Percentiles rank a stretch among this genome's conserved stretches.
These are phyloP conservation scores for Teleogryllus oceanicus DNA, from an alignment of 2,888 invertebrate genomes.

Conservation along the genomic window DNA sequence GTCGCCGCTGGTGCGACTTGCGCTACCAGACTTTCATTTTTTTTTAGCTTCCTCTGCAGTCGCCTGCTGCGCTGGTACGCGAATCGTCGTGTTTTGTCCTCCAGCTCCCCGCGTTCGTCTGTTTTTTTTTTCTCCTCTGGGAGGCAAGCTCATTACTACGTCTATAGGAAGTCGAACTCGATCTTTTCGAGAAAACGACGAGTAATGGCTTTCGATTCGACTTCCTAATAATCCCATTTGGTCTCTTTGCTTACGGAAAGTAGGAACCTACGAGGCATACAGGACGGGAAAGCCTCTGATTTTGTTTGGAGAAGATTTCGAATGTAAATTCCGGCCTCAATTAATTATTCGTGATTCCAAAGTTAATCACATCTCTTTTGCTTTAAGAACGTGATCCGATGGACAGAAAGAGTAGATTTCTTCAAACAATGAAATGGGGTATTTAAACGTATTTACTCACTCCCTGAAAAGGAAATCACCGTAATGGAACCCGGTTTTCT, in stretches of 20 bases:
- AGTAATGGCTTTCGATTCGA: constrained; percentile 18
- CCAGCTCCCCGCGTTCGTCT: not conserved
- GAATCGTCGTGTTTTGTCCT: not conserved
- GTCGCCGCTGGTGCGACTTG: not conserved
- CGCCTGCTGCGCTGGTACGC: not conserved
- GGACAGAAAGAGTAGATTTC: too few relatives aligned
- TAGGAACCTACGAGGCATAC: not conserved
- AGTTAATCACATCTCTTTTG: not conserved
- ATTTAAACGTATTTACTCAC: too few relatives aligned
- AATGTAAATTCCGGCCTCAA: not conserved
- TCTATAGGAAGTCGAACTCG: not conserved
- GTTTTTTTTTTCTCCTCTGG: not conserved
- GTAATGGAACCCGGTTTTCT: too few relatives aligned
- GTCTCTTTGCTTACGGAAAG: not conserved
- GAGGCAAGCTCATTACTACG: constrained; percentile 7
- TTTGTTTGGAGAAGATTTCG: constrained; percentile 7
- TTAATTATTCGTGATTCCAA: not conserved
- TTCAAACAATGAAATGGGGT: too few relatives aligned
- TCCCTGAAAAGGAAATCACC: too few relatives aligned
- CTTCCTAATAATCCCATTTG: constrained; percentile 18
- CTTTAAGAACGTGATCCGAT: too few relatives aligned
- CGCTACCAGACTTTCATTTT: not conserved
- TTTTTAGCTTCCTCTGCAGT: not conserved
- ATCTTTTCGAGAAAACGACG: not conserved
- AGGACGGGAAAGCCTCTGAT: not conserved